phyloP scores from a whole-genome alignment of 2,113 vertebrate genomes.

The Brachionichthys hirsutus region DNA sequence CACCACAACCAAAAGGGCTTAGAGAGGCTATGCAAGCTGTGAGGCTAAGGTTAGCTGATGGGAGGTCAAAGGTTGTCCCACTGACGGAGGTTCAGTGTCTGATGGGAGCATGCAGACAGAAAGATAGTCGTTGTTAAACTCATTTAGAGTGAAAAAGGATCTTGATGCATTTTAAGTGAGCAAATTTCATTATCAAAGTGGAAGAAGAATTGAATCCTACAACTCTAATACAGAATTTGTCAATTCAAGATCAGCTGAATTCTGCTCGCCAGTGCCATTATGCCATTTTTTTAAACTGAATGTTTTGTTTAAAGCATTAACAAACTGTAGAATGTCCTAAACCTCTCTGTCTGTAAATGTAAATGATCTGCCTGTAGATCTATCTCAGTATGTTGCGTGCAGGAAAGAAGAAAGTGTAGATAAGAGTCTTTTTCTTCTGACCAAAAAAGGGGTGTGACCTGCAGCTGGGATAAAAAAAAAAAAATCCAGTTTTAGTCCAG shows the following conservation, averaged over 20 bases:
- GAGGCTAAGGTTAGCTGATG: slow-evolving; percentile 62
- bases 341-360: not conserved
- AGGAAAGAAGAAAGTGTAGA: too few relatives aligned
- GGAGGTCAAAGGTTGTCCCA: slow-evolving; percentile 46
- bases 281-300: not conserved
- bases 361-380: too few relatives aligned
- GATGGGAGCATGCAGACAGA: slow-evolving; percentile 21
- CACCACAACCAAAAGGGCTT: slow-evolving; percentile 80
- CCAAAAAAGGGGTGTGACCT: not conserved
- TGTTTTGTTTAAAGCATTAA: not conserved
- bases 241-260: not conserved
- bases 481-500: not conserved
- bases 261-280: slow-evolving; percentile 3
- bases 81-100: slow-evolving; percentile 50
- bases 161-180: slow-evolving; percentile 2
- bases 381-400: too few relatives aligned
- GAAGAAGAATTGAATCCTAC: not conserved
- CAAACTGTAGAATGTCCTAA: not conserved
- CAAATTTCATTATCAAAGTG: not conserved
- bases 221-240: too few relatives aligned
- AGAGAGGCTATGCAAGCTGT: slow-evolving; percentile 64
- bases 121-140: not conserved
- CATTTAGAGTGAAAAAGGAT: too few relatives aligned
- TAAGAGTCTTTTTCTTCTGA: too few relatives aligned
- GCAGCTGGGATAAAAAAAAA: not conserved